Conservation (phyloP, 2,797 vertebrate species). For the Eupleurogrammus muticus region DNA sequence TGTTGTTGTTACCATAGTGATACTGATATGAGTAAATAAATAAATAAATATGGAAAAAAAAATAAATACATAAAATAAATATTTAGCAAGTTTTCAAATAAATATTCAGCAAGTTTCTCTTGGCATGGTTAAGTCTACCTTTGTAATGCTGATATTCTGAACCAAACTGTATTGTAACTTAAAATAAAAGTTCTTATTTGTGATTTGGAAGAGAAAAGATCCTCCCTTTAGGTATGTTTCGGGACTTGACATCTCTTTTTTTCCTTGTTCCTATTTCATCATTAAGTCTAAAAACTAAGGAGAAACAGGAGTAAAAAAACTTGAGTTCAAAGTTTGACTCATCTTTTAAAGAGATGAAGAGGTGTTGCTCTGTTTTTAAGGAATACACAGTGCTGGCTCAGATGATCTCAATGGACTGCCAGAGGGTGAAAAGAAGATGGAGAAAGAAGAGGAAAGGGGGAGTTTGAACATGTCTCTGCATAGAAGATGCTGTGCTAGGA, state of each 20-base stretch:
- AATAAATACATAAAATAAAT: constrained; percentile 90
- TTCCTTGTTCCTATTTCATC: constrained; percentile 10
- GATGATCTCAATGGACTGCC: constrained; percentile 40
- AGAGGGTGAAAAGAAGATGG: constrained; percentile 43
- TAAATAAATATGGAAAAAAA: constrained; percentile 86
- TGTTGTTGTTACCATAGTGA: constrained; percentile 39
- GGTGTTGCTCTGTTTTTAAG: constrained; percentile 54
- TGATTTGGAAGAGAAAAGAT: constrained; percentile 18
- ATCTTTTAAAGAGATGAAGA: constrained; percentile 53
- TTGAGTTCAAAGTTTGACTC: constrained; percentile 51
- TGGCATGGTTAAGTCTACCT: constrained; percentile 55
- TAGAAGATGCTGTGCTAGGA: constrained; percentile 86
- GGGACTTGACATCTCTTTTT: constrained; percentile 22
- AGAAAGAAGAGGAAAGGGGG: constrained; percentile 30
- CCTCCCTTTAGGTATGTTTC: constrained; percentile 33
- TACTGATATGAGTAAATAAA: constrained; percentile 73
- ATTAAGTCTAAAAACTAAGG: constrained; percentile 22
- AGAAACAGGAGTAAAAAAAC: constrained; percentile 26
- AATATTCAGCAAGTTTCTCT: constrained; percentile 70
- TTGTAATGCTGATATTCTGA: constrained; percentile 19
- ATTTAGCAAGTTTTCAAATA: constrained; percentile 76
- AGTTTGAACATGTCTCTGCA: constrained; percentile 46
- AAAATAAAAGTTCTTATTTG: constrained; percentile 30
- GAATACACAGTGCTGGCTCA: constrained; percentile 63
- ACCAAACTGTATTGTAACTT: constrained; percentile 29